Conservation (phyloP, 2,113 vertebrate species). For the Odontesthes bonariensis region DNA sequence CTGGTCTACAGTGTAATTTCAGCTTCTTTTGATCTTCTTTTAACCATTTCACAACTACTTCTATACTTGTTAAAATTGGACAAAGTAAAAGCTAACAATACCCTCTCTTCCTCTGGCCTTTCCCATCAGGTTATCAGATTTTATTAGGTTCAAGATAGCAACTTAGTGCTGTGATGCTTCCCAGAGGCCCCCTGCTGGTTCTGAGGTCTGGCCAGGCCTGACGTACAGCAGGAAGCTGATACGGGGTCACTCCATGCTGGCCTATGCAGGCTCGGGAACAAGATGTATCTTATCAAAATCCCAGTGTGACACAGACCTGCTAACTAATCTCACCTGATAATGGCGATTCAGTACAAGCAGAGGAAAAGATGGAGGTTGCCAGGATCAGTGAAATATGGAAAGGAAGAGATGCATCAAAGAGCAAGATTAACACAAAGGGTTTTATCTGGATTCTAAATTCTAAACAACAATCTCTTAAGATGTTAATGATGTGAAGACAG, state of each 20-base stretch:
- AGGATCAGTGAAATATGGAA: slow-evolving; percentile 44
- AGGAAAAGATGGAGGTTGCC: slow-evolving; percentile 24
- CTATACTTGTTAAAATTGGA: slow-evolving; percentile 29
- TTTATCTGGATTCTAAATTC: slow-evolving; percentile 31
- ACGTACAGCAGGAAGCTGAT: slow-evolving; percentile 49
- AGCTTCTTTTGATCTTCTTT: slow-evolving; percentile 45
- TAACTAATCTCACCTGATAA: slow-evolving; percentile 71
- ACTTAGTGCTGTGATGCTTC: slow-evolving; percentile 36
- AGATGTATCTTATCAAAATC: slow-evolving; percentile 70
- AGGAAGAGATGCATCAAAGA: slow-evolving; percentile 62
- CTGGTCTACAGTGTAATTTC: slow-evolving; percentile 1
- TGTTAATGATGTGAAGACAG: slow-evolving; percentile 18
- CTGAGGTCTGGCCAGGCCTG: slow-evolving; percentile 31
- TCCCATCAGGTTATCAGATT: slow-evolving; percentile 56
- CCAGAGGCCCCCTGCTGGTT: slow-evolving; percentile 39
- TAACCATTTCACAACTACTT: slow-evolving; percentile 36
- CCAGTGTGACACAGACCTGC: slow-evolving; percentile 56
- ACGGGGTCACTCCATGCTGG: slow-evolving; percentile 22
- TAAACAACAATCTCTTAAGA: slow-evolving; percentile 15
- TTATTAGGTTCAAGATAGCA: slow-evolving; percentile 56
- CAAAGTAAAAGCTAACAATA: slow-evolving; percentile 16
- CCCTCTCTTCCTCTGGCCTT: slow-evolving; percentile 32
- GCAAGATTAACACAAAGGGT: slow-evolving; percentile 27
- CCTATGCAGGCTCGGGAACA: slow-evolving; percentile 30
- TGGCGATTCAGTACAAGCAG: slow-evolving; percentile 19